Percentiles rank a stretch among this genome's conserved stretches.
Conservation (phyloP, 2,797 vertebrate genomes). For the Sebastes alutus region DNA sequence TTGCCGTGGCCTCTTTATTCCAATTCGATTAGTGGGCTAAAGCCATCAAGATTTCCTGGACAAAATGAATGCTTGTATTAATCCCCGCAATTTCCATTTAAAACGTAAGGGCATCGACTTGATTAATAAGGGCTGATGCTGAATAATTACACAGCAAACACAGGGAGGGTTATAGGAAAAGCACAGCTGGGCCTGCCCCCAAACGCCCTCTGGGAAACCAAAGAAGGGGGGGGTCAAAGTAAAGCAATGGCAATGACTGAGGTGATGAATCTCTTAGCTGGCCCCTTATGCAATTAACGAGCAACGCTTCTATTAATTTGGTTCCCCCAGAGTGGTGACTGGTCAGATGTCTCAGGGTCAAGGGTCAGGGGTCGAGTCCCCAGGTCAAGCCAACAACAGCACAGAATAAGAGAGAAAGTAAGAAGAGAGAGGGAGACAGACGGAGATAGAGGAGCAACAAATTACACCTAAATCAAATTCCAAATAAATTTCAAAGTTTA, state of each 20-base stretch:
- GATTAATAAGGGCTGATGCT: constrained; percentile 99
- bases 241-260: constrained; percentile 99
- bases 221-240: constrained; percentile 88
- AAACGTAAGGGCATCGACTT: constrained; percentile 97
- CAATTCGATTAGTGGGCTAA: constrained; percentile 98
- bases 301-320: constrained; percentile 98
- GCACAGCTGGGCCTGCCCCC: constrained; percentile 96
- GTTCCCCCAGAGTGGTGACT: constrained; percentile 94
- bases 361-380: constrained; percentile 93
- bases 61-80: constrained; percentile 99
- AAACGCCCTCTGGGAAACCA: constrained; percentile 92
- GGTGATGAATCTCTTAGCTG: constrained; percentile 98
- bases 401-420: constrained; percentile 49
- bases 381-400: constrained; percentile 91
- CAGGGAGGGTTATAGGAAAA: constrained; percentile 90
- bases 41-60: constrained; percentile 98
- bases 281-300: constrained; percentile 99
- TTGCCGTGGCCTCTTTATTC: constrained; percentile 95
- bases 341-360: constrained; percentile 98
- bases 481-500: constrained; percentile 77
- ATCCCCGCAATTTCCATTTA: constrained; percentile 99
- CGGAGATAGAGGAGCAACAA: constrained; percentile 20
- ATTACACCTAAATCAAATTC: constrained; percentile 74
- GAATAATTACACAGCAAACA: constrained; percentile 98
- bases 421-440: constrained; percentile 28